A percentile compares a stretch with the other conserved stretches of the same genome.
These are phyloP conservation scores for Dissostichus mawsoni DNA, from an alignment of 2,113 vertebrate species.

Conservation along the genomic window DNA sequence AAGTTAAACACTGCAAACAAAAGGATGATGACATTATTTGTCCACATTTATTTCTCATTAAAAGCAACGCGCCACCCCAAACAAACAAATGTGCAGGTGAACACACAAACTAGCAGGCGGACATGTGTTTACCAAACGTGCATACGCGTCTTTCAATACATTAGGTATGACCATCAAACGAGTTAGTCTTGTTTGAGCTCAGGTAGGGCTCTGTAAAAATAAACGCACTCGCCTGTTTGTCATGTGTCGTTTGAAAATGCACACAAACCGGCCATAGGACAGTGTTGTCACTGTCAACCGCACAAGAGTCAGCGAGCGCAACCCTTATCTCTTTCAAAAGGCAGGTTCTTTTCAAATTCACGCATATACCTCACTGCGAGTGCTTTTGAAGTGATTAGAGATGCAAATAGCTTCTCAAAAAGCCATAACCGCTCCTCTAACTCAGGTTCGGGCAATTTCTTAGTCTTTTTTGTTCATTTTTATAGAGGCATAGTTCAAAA, in stretches of 20 bases:
- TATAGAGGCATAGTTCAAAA: constrained; percentile 38
- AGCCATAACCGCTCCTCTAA: background rate
- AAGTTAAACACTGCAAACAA: constrained; percentile 66
- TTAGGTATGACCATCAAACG: constrained; percentile 45
- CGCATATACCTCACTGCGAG: constrained; percentile 37
- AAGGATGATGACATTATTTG: constrained; percentile 60
- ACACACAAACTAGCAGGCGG: constrained; percentile 63
- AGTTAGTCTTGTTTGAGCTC: constrained; percentile 62
- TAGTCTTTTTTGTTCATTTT: background rate
- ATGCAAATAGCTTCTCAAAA: constrained; percentile 58
- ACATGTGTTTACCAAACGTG: constrained; percentile 49
- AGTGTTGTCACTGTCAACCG: constrained; percentile 57
- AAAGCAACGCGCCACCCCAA: constrained; percentile 10
- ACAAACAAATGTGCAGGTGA: constrained; percentile 75
- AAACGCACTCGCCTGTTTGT: constrained; percentile 4
- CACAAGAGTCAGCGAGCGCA: constrained; percentile 47
- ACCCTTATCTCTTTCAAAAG: constrained; percentile 56
- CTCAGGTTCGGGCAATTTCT: constrained; percentile 36
- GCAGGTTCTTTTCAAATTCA: constrained; percentile 23
- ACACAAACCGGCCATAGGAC: constrained; percentile 37
- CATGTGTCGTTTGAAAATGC: constrained; percentile 21
- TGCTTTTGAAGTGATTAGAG: constrained; percentile 51
- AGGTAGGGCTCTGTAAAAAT: constrained; percentile 15
- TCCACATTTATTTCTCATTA: constrained; percentile 47
- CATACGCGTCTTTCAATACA: constrained; percentile 37